Evolutionary conservation across 37 sponge, comb jelly and placozoan genomes (phyloP), one percentile per base, ranked within the genome.

Genomic region (Aplysina aerophoba): DNA sequence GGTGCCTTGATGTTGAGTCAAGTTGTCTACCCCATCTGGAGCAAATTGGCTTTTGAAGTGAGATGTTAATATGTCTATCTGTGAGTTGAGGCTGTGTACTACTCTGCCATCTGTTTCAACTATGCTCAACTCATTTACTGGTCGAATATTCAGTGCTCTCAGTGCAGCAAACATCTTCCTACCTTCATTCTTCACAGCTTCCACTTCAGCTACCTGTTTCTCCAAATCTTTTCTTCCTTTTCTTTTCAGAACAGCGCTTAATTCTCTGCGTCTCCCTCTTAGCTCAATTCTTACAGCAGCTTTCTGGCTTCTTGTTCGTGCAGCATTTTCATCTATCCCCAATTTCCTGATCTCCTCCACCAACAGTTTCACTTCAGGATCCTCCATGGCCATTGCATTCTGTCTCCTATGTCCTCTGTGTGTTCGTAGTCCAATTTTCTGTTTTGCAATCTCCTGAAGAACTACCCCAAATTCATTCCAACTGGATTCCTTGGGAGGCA

Each of bases 111-210:
- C 37, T 22, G 1, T 36, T 6, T 75, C 78, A 21, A 21, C 16
- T 1, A 41, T 75, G 50, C 53, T 4, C n/a, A 75, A 4, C 8
- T 16, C 53, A 19, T 20, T 25, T 36, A 2, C 6, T 36, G 78
- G 54, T 75, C 73, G 24, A 50, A 75, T 75, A 54, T 22, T 50
- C 24, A 41, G 78, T 50, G 78, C 53, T 2, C 37, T 40, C 0
- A 40, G 78, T n/a, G 4, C 78, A n/a, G 78, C 78, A 41, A 75
- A 75, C 78, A 75, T 40, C 53, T 41, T n/a, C n/a, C n/a, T n/a
- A 12, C 1, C 78, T 24, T 17, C 78, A 5, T 11, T 33, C 28
- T 17, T 4, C 4, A 25, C 37, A 3, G 3, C 8, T 44, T 71
- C 37, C 3, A 5, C 73, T 21, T 31, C 73, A 8, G n/a, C 73